Percentiles rank a stretch among this genome's conserved stretches.
Evolutionary conservation across 2,797 vertebrate species (phyloP).

Genomic region (Ateles fusciceps): DNA sequence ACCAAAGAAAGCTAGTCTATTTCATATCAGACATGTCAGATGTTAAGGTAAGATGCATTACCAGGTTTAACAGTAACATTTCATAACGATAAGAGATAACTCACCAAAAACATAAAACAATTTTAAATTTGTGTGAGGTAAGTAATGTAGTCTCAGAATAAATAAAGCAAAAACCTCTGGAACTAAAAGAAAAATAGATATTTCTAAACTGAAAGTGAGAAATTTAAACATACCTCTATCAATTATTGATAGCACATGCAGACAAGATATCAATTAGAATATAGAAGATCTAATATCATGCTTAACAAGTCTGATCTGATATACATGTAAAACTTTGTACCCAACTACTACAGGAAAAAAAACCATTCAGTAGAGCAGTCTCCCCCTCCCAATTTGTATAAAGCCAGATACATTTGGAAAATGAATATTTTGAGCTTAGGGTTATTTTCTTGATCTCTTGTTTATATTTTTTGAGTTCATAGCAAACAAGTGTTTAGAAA

Average conservation of each 20-base stretch:
- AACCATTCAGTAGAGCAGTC: background rate
- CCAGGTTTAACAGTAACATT: background rate
- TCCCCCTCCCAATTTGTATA: background rate
- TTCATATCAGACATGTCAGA: background rate
- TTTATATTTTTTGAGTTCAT: background rate
- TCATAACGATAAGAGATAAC: background rate
- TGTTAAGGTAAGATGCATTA: background rate
- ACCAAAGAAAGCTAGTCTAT: background rate
- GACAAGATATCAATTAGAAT: background rate
- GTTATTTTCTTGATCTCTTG: background rate
- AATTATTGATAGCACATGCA: background rate
- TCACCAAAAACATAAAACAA: background rate
- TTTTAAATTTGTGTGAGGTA: background rate
- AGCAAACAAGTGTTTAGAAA: background rate
- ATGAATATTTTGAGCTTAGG: background rate
- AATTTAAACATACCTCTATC: background rate
- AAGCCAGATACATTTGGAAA: background rate
- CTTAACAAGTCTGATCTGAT: background rate
- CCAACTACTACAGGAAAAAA: background rate
- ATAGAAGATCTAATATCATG: background rate
- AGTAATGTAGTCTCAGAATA: background rate
- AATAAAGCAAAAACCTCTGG: background rate
- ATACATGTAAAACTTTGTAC: background rate
- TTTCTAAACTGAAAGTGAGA: background rate
- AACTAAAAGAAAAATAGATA: background rate